Evolutionary conservation across 2,888 invertebrate genomes (phyloP), one percentile per base, ranked within the genome.

Genomic region (Chelonus formosanus): DNA sequence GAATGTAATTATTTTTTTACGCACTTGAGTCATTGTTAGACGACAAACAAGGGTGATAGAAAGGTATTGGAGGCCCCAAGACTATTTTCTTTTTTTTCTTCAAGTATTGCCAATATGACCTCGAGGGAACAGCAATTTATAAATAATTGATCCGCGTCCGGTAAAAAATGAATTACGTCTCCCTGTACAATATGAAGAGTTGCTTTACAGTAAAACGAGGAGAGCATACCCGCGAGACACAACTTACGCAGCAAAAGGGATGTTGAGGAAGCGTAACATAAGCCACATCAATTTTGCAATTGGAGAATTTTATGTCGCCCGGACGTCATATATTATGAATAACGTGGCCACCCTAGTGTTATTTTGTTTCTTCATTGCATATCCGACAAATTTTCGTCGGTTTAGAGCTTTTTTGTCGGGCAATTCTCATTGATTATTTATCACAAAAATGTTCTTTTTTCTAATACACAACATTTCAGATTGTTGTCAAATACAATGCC

Each of bases 131-230:
- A 79, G 81, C 84, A 84, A 84, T 84, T 84, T 84, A 84, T 84
- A 84, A 84, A 84, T 84, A 84, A 84, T 84, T 84, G 84, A 84
- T 78, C 76, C 75, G 79, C 74, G 84, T 84, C 84, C 84, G 83
- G 84, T 84, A 83, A 84, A 84, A 84, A 84, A 84, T 84, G 84
- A 84, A 83, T 84, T 84, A 84, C 83, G 83, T 78, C 77, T 81
- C 81, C 81, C 82, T 78, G 45, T 82, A 84, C 83, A 84, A 83
- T 84, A 84, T 80, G 80, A 83, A 82, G 79, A 81, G 81, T 83
- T 80, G 80, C 76, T 81, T 83, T 80, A 80, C 81, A 77, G 82
- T 79, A 77, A 83, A 81, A 82, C 79, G 81, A 82, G 81, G 73
- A 20, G 20, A 78, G 77, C 58, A 62, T 76, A 78, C 81, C 82